These are phyloP conservation scores for Chlamydotis undulata DNA, from an alignment of 2,113 vertebrate species.

Conservation along the genomic window DNA sequence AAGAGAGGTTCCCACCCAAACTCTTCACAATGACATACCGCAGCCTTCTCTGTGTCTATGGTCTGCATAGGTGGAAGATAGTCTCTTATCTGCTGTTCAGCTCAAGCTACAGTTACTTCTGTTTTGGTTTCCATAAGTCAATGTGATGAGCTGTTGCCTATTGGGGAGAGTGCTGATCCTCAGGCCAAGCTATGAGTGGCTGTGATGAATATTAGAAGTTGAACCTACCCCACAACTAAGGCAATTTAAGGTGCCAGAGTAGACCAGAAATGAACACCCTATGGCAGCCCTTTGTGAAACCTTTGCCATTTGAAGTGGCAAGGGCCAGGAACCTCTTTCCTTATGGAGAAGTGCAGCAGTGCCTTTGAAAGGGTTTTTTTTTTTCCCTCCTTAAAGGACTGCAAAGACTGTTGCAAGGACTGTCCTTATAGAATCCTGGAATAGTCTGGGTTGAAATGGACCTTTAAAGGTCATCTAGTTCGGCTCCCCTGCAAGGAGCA, in stretches of 20 bases:
- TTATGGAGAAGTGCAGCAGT: neutral
- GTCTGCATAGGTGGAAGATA: neutral
- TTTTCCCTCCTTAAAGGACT: neutral
- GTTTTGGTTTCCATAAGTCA: neutral
- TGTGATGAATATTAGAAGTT: neutral
- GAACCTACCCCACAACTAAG: neutral
- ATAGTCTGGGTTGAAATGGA: neutral
- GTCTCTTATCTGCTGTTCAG: neutral
- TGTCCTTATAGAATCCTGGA: neutral
- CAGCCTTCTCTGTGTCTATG: neutral
- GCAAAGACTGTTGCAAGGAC: too few species aligned
- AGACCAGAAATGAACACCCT: neutral
- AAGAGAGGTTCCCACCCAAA: neutral
- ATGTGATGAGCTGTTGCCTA: neutral
- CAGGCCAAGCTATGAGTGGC: neutral
- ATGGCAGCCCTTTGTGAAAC: neutral
- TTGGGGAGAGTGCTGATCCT: neutral
- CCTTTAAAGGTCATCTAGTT: neutral
- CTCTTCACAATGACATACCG: neutral
- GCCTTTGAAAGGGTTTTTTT: neutral
- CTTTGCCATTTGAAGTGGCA: neutral
- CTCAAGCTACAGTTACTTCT: neutral
- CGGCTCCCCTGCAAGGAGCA: too few species aligned
- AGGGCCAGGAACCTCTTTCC: neutral
- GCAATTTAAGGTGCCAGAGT: neutral